Evolutionary conservation across 2,888 invertebrate genomes (phyloP).

Genomic region (Antheraea assamensis): DNA sequence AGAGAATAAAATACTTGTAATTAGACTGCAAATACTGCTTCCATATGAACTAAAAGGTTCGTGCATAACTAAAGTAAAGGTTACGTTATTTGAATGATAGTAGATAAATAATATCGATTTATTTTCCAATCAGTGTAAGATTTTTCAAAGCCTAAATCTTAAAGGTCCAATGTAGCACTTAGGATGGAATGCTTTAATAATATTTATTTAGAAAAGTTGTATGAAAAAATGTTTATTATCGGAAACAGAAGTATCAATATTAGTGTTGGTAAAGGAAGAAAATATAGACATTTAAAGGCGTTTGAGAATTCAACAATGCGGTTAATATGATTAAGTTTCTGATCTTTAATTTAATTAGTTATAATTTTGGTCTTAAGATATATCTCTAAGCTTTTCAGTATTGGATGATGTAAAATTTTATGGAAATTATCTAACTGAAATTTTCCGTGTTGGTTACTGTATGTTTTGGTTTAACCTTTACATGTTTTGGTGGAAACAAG

Average conservation of each 20-base stretch:
- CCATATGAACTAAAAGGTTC: background rate
- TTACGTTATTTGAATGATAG: background rate
- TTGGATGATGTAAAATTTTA: background rate
- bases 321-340: background rate
- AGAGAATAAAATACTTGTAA: background rate
- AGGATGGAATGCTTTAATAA: background rate
- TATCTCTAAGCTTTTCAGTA: background rate
- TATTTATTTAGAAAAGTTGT: background rate
- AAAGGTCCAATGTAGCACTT: background rate
- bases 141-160: background rate
- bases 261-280: background rate
- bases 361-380: background rate
- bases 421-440: background rate
- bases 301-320: background rate
- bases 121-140: background rate
- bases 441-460: background rate
- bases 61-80: background rate
- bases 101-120: background rate
- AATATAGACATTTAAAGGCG: background rate
- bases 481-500: conserved; percentile 45
- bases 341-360: background rate
- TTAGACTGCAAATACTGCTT: background rate
- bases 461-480: conserved; percentile 5
- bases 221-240: background rate
- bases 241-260: background rate